phyloP scores from a whole-genome alignment of 2,888 invertebrate genomes.

The Conus canariensis region DNA sequence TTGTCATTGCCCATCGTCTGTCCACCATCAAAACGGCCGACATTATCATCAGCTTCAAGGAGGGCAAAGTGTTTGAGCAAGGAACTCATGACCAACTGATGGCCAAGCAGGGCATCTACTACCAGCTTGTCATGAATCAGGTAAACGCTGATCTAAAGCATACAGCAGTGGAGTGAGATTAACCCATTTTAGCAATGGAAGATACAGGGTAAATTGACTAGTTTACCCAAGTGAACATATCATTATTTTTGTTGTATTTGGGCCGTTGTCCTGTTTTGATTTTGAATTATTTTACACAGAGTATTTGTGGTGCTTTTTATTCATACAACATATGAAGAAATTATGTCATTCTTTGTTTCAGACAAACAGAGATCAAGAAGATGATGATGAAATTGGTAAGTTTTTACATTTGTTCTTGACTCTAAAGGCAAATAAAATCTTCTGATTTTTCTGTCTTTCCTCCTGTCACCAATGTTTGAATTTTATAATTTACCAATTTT shows the following conservation, averaged over 20 bases:
- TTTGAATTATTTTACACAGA: too few species aligned
- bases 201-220: too few species aligned
- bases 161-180: too few species aligned
- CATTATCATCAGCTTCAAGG: slow-evolving; percentile 80
- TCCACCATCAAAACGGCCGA: slow-evolving; percentile 81
- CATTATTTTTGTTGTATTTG: too few species aligned
- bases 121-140: slow-evolving; percentile 80
- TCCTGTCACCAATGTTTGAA: too few species aligned
- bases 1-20: slow-evolving; percentile 80
- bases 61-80: slow-evolving; percentile 81
- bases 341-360: neutral
- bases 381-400: neutral
- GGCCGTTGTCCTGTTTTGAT: too few species aligned
- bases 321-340: too few species aligned
- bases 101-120: slow-evolving; percentile 79
- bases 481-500: too few species aligned
- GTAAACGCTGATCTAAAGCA: slow-evolving; percentile 46
- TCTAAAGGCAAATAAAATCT: neutral
- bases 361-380: neutral
- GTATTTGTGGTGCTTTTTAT: too few species aligned
- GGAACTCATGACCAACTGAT: slow-evolving; percentile 80
- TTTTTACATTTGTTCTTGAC: neutral
- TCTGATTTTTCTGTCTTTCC: neutral
- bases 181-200: too few species aligned
- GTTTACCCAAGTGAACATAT: too few species aligned